These are phyloP conservation scores for Boulengeromyrus knoepffleri DNA, from an alignment of 2,113 vertebrate species.

Conservation along the genomic window DNA sequence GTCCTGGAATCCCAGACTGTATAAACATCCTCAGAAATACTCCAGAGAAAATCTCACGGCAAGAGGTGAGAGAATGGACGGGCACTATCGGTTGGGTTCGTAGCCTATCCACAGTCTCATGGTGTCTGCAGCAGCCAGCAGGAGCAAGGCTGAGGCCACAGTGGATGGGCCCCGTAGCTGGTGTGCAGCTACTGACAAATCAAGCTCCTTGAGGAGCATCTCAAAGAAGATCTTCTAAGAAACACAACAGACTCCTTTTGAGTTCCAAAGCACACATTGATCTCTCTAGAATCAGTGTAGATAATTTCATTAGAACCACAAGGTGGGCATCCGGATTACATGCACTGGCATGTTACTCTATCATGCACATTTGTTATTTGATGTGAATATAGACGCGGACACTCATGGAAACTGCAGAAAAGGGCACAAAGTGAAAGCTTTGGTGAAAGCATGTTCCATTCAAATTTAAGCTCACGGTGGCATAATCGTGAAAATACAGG, in stretches of 20 bases:
- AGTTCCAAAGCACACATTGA: background rate
- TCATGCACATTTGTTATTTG: background rate
- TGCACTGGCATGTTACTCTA: background rate
- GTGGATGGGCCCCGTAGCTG: background rate
- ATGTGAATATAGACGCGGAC: background rate
- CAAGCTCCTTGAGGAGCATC: background rate
- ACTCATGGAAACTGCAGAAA: background rate
- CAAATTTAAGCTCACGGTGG: background rate
- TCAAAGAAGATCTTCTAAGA: background rate
- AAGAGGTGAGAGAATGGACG: constrained; percentile 16
- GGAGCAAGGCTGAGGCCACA: background rate
- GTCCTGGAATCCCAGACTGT: constrained; percentile 3
- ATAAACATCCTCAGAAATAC: constrained; percentile 19
- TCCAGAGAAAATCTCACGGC: constrained; percentile 23
- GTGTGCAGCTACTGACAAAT: background rate
- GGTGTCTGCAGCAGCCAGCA: background rate
- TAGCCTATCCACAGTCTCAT: background rate
- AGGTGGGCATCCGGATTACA: background rate
- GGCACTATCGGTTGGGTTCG: background rate
- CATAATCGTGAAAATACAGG: background rate
- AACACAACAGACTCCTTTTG: background rate
- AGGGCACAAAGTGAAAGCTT: background rate
- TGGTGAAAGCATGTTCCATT: background rate
- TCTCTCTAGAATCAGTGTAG: background rate
- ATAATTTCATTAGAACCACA: background rate